A percentile compares a stretch with the other conserved stretches of the same genome.
Evolutionary conservation across 2,888 invertebrate species (phyloP).

Genomic region (Euspilapteryx auroguttella): DNA sequence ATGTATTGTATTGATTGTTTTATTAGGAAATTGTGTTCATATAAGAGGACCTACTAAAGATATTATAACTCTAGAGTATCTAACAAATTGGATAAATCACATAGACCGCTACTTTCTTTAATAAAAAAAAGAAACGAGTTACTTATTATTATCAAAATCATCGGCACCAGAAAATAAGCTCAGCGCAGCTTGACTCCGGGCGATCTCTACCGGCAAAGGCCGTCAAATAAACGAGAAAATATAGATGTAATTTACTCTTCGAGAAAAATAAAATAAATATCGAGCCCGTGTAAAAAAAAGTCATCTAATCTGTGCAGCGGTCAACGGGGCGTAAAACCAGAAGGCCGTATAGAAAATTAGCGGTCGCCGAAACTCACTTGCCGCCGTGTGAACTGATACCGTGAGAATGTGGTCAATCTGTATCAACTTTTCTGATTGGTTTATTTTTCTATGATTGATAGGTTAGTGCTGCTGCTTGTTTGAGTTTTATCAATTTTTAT

Average conservation of each 20-base stretch:
- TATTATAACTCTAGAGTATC: too few species aligned
- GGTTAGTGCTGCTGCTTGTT: too few species aligned
- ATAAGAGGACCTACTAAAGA: too few species aligned
- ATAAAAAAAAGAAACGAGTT: too few species aligned
- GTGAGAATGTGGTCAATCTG: slow-evolving; percentile 8
- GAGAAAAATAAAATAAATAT: too few species aligned
- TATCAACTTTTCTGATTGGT: slow-evolving; percentile 1
- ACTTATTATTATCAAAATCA: slow-evolving; percentile 6
- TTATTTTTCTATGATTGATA: neutral
- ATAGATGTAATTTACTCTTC: slow-evolving; percentile 15
- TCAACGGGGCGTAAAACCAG: slow-evolving; percentile 51
- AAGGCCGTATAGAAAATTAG: slow-evolving; percentile 25
- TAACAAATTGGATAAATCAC: too few species aligned
- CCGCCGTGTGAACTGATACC: slow-evolving; percentile 25
- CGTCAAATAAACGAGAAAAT: slow-evolving; percentile 9
- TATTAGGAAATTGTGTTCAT: too few species aligned
- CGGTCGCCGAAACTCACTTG: slow-evolving; percentile 19
- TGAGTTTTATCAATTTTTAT: too few species aligned
- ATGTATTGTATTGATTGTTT: too few species aligned
- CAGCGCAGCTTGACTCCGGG: slow-evolving; percentile 8
- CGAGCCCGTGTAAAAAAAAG: too few species aligned
- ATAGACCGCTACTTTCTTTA: too few species aligned
- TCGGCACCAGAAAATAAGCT: slow-evolving; percentile 8
- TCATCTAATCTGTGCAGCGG: slow-evolving; percentile 14
- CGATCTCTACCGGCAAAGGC: slow-evolving; percentile 4